Percentiles rank a stretch among this genome's conserved stretches.
Evolutionary conservation across 2,113 vertebrate genomes (phyloP).

Genomic region (Engraulis encrasicolus): DNA sequence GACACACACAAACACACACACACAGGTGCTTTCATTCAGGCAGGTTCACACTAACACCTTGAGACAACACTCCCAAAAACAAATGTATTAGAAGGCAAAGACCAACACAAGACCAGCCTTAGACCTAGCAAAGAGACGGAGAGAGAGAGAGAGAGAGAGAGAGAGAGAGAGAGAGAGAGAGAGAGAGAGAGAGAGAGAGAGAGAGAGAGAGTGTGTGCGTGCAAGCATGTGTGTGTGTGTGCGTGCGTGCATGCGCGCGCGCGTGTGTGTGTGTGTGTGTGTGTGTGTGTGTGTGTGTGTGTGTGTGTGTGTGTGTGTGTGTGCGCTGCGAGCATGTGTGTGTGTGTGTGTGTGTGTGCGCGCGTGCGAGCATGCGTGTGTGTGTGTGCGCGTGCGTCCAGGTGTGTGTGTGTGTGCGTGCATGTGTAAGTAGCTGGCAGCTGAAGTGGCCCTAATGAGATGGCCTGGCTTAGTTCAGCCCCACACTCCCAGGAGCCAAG

Average conservation of each 20-base stretch:
- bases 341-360: too few relatives aligned
- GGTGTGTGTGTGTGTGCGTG: too few relatives aligned
- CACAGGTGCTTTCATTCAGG: neutral
- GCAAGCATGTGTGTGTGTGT: too few relatives aligned
- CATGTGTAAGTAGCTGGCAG: constrained; percentile 4
- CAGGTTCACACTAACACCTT: neutral
- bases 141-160: neutral
- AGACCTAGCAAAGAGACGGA: neutral
- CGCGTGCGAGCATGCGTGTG: too few relatives aligned
- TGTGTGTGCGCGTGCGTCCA: too few relatives aligned
- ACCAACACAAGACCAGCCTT: neutral
- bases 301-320: too few relatives aligned
- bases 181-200: neutral
- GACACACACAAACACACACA: neutral
- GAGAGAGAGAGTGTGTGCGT: neutral
- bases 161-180: neutral
- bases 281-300: too few relatives aligned
- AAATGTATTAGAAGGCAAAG: neutral
- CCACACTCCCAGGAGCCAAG: neutral
- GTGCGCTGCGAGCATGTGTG: too few relatives aligned
- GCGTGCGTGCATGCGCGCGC: too few relatives aligned
- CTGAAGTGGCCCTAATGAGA: neutral
- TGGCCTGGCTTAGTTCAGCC: neutral
- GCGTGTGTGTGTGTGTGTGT: too few relatives aligned
- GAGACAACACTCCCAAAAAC: neutral